phyloP scores from a whole-genome alignment of 2,888 invertebrate genomes.

The Eristalinus aeneus region DNA sequence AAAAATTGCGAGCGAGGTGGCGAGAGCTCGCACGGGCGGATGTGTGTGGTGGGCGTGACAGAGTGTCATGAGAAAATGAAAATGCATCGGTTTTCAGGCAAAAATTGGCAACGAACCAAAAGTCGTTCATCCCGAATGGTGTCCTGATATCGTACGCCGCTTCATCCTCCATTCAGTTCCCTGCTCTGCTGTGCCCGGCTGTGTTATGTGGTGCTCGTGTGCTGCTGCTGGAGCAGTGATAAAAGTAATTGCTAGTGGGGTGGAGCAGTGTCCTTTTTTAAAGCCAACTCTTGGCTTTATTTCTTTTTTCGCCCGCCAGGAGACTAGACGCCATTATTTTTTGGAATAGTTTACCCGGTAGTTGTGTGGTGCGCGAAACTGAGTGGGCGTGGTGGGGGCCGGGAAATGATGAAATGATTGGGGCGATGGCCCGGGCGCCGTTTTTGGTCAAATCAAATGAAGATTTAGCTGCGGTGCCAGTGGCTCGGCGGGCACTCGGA shows the following conservation, averaged over 20 bases:
- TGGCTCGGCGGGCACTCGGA: conserved; percentile 42
- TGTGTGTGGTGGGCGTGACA: conserved; percentile 60
- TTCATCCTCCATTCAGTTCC: background rate
- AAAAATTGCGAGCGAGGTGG: conserved; percentile 29
- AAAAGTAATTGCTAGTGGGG: conserved; percentile 63
- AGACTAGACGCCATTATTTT: conserved; percentile 67
- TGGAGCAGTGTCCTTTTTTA: conserved; percentile 1
- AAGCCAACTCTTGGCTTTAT: background rate
- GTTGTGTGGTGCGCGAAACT: background rate
- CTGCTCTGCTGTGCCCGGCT: too few species aligned
- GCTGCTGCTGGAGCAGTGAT: conserved; percentile 53
- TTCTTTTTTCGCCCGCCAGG: conserved; percentile 19
- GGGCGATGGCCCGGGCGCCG: conserved; percentile 21
- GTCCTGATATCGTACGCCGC: conserved; percentile 41
- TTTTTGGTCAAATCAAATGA: conserved; percentile 67
- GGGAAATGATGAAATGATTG: conserved; percentile 54
- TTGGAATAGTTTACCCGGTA: conserved; percentile 37
- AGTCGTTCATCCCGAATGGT: conserved; percentile 69
- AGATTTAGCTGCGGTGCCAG: conserved; percentile 58
- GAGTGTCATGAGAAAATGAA: conserved; percentile 70
- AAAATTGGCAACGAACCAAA: conserved; percentile 68
- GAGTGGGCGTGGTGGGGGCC: conserved; percentile 12
- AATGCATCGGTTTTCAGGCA: conserved; percentile 65
- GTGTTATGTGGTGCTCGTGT: background rate
- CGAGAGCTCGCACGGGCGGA: background rate